These are phyloP conservation scores for Hanleya hanleyi DNA, from an alignment of 2,888 invertebrate species.

Conservation along the genomic window DNA sequence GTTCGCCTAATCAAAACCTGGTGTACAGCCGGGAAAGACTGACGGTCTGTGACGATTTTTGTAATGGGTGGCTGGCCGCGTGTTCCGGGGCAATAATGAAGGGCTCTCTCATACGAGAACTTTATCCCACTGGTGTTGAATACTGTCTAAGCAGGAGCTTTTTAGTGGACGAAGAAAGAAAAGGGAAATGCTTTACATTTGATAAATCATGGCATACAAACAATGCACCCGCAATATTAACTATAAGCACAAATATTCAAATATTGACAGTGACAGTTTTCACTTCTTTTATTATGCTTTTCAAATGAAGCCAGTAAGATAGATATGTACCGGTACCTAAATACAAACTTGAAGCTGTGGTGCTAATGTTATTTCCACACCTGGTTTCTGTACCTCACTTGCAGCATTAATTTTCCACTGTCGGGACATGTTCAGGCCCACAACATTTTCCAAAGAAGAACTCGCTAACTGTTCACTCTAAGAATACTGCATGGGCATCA, in stretches of 20 bases:
- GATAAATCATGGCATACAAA: slow-evolving; percentile 31
- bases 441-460: too few species aligned
- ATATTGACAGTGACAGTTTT: background rate
- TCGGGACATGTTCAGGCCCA: too few species aligned
- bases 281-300: background rate
- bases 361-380: too few species aligned
- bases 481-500: too few species aligned
- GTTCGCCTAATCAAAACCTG: slow-evolving; percentile 71
- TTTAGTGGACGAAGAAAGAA: slow-evolving; percentile 54
- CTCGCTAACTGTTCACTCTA: too few species aligned
- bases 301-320: too few species aligned
- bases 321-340: too few species aligned
- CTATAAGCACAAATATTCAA: background rate
- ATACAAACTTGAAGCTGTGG: too few species aligned
- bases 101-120: slow-evolving; percentile 67
- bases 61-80: slow-evolving; percentile 69
- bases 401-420: too few species aligned
- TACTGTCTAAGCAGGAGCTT: slow-evolving; percentile 71
- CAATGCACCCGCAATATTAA: background rate
- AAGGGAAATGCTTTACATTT: slow-evolving; percentile 64
- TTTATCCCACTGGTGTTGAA: slow-evolving; percentile 67
- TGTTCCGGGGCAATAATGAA: slow-evolving; percentile 71
- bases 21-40: slow-evolving; percentile 70
- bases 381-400: too few species aligned
- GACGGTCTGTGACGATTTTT: slow-evolving; percentile 72